Percentiles rank a stretch among this genome's conserved stretches.
Evolutionary conservation across 2,113 vertebrate genomes (phyloP).

Genomic region (Eurypyga helias): DNA sequence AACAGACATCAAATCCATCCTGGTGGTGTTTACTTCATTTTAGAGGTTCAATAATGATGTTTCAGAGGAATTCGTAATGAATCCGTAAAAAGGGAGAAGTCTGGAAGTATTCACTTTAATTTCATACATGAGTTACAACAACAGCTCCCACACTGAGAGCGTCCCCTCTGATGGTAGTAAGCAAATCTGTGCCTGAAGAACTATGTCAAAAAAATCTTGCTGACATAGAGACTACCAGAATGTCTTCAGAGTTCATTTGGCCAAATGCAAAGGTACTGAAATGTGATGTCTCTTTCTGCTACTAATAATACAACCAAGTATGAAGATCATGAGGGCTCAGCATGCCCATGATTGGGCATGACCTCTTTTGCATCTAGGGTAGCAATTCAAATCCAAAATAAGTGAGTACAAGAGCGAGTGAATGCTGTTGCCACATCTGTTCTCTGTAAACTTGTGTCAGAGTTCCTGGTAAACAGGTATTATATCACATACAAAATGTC

Average conservation of each 20-base stretch:
- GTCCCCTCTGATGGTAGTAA: background rate
- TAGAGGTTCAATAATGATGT: background rate
- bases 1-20: background rate
- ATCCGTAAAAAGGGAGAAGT: background rate
- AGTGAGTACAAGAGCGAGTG: background rate
- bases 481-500: background rate
- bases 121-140: constrained; percentile 14
- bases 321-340: background rate
- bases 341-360: background rate
- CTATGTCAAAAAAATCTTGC: constrained; percentile 9
- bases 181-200: background rate
- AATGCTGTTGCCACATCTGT: background rate
- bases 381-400: background rate
- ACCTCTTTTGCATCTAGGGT: background rate
- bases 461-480: background rate
- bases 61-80: constrained; percentile 20
- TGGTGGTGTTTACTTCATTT: background rate
- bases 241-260: background rate
- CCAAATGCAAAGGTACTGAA: constrained; percentile 13
- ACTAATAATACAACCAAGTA: background rate
- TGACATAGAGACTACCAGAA: background rate
- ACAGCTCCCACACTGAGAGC: background rate
- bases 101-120: background rate
- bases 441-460: background rate
- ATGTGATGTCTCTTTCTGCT: background rate